Evolutionary conservation across 2,113 vertebrate species (phyloP).

Genomic region (Alligator mississippiensis): DNA sequence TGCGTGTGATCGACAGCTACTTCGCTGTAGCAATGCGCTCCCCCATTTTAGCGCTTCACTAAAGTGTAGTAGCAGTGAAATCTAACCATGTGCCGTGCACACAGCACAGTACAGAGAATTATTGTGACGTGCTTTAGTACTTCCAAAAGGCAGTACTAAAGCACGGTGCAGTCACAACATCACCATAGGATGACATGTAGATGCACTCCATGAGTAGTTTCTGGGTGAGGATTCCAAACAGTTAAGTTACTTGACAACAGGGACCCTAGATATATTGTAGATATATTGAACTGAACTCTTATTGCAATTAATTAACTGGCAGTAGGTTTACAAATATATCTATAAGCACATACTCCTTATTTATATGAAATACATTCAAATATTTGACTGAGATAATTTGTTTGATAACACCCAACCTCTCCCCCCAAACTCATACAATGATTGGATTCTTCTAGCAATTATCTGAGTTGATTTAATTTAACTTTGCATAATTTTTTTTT

Average conservation of each 20-base stretch:
- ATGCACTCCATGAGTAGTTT: background rate
- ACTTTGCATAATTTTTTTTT: conserved; percentile 27
- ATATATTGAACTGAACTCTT: background rate
- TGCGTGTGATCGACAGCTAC: too few relatives aligned
- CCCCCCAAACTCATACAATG: background rate
- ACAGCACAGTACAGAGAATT: too few relatives aligned
- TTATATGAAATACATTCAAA: background rate
- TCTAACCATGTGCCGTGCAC: too few relatives aligned
- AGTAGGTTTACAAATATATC: background rate
- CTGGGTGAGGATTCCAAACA: background rate
- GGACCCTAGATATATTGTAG: background rate
- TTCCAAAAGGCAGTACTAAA: too few relatives aligned
- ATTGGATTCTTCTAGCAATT: conserved; percentile 6
- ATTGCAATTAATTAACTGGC: background rate
- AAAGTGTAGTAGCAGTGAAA: too few relatives aligned
- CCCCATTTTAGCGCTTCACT: too few relatives aligned
- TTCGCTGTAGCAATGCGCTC: too few relatives aligned
- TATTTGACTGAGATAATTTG: conserved; percentile 6
- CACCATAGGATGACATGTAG: too few relatives aligned
- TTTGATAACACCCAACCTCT: background rate
- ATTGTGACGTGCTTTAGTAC: too few relatives aligned
- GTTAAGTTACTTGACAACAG: background rate
- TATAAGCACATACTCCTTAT: background rate
- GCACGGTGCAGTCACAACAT: too few relatives aligned
- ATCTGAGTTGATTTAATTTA: conserved; percentile 48